These are phyloP conservation scores for Piscicola geometra DNA, from an alignment of 2,888 invertebrate species.

Conservation along the genomic window DNA sequence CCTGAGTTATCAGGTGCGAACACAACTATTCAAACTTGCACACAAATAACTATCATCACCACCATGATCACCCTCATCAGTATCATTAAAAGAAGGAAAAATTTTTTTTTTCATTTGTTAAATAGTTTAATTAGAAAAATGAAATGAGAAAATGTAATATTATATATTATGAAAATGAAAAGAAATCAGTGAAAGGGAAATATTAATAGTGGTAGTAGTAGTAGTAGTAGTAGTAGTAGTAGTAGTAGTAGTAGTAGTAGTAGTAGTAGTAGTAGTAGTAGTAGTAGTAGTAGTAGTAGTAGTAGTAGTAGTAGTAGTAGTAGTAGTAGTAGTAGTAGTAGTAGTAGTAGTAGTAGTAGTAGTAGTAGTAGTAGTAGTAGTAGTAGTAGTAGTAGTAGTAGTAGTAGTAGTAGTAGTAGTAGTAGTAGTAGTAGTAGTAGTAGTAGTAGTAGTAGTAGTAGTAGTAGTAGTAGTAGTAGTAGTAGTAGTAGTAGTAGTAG, in stretches of 20 bases:
- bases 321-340: neutral
- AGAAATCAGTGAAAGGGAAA: neutral
- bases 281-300: neutral
- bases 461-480: no score
- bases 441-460: no score
- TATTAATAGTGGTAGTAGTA: neutral
- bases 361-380: neutral
- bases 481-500: slow-evolving; percentile 7
- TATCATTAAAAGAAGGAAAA: no score
- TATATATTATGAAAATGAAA: no score
- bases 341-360: neutral
- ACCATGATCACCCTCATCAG: no score
- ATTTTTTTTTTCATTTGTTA: neutral
- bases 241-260: neutral
- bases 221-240: slow-evolving; percentile 18
- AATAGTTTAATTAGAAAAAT: no score
- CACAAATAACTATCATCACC: no score
- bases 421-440: neutral
- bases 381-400: neutral
- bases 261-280: neutral
- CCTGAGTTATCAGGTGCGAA: no score
- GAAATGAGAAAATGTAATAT: no score
- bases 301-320: neutral
- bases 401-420: neutral
- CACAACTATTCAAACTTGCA: no score